phyloP scores from a whole-genome alignment of 2,797 vertebrate species.

The Dermochelys coriacea region DNA sequence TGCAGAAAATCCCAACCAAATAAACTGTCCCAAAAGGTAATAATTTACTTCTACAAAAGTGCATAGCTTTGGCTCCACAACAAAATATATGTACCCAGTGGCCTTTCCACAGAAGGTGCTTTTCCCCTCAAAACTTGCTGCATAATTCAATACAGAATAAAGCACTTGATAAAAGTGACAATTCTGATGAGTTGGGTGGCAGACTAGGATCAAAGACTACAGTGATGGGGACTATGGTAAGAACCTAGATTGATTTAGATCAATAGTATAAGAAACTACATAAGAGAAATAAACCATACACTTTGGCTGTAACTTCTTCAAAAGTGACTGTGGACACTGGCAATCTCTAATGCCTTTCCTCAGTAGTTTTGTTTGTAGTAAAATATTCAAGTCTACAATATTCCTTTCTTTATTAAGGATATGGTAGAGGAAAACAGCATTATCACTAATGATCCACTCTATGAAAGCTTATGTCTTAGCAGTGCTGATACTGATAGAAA shows the following conservation, averaged over 20 bases:
- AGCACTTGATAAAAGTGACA: background rate
- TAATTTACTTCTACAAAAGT: background rate
- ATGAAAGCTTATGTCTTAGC: background rate
- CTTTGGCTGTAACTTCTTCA: background rate
- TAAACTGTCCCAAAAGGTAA: background rate
- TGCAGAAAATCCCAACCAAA: conserved; percentile 18
- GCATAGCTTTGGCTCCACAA: conserved; percentile 33
- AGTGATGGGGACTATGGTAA: background rate
- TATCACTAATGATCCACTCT: background rate
- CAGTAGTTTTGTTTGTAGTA: background rate
- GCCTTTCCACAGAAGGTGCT: conserved; percentile 22
- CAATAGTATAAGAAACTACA: background rate
- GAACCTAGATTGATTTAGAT: background rate
- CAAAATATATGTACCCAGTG: background rate
- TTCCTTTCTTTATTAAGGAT: background rate
- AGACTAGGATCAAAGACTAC: background rate
- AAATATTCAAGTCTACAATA: background rate
- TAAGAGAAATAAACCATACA: background rate
- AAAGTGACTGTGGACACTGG: background rate
- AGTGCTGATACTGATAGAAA: background rate
- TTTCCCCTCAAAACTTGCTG: background rate
- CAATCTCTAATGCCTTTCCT: background rate
- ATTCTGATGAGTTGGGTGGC: background rate
- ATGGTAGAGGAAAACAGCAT: background rate
- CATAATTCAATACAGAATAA: background rate